Conservation (phyloP, 2,888 invertebrate species). For the Tenthredo distinguenda region DNA sequence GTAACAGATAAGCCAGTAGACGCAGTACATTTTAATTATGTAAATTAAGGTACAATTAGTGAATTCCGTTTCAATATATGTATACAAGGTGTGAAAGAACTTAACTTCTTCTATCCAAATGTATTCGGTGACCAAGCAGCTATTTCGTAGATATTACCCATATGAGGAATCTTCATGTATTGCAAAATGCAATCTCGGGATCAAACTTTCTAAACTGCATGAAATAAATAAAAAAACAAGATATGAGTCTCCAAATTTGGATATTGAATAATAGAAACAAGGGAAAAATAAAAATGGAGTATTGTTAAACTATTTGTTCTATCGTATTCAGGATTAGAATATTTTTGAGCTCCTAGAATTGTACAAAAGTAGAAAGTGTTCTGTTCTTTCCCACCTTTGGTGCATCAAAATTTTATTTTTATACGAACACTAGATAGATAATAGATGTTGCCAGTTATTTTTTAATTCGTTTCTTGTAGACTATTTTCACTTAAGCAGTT, state of each 20-base stretch:
- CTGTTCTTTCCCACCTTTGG: slow-evolving; percentile 30
- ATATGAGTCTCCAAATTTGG: neutral
- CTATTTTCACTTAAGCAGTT: slow-evolving; percentile 27
- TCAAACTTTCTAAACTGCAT: neutral
- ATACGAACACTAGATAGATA: neutral
- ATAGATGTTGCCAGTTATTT: slow-evolving; percentile 11
- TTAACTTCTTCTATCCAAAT: neutral
- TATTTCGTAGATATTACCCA: neutral
- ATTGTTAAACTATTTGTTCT: neutral
- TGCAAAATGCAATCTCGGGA: neutral
- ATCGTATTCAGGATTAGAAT: neutral
- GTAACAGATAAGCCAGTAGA: slow-evolving; percentile 14
- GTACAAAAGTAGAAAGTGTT: neutral
- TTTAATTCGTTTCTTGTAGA: slow-evolving; percentile 34
- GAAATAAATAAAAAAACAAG: neutral
- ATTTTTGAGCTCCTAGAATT: neutral
- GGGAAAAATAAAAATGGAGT: neutral
- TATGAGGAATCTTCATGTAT: neutral
- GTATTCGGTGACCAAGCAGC: neutral
- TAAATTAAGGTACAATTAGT: slow-evolving; percentile 1
- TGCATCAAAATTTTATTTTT: slow-evolving; percentile 33
- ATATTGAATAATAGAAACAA: neutral
- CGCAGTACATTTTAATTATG: slow-evolving; percentile 26
- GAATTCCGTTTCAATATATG: neutral
- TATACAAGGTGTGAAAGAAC: slow-evolving; percentile 22